Conservation (phyloP, 2,888 invertebrate species). For the Clitarchus hookeri region DNA sequence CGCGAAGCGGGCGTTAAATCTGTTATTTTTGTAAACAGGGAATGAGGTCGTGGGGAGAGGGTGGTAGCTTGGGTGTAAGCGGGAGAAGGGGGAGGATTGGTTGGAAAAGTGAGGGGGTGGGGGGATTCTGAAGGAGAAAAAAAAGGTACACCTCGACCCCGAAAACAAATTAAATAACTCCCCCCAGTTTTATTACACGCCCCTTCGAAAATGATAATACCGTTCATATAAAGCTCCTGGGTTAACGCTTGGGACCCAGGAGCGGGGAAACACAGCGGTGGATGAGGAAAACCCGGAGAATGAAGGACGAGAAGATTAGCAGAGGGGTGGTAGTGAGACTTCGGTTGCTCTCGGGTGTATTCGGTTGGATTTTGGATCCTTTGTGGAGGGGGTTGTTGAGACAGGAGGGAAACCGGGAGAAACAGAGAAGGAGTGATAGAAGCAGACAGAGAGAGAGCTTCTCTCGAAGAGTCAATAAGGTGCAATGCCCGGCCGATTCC, state of each 20-base stretch:
- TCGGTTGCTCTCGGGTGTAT: background rate
- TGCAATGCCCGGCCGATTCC: conserved; percentile 9
- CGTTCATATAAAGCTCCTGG: conserved; percentile 14
- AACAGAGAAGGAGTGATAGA: background rate
- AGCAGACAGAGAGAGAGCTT: background rate
- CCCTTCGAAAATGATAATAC: conserved; percentile 14
- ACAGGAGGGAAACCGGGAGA: background rate
- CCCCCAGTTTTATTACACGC: conserved; percentile 14
- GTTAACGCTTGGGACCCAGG: background rate
- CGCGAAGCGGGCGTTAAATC: background rate
- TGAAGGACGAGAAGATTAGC: background rate
- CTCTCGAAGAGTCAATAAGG: background rate
- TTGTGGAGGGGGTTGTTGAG: background rate
- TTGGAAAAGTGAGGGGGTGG: background rate
- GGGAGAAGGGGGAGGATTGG: background rate
- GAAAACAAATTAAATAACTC: conserved; percentile 6
- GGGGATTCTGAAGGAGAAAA: no score
- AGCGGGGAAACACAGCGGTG: background rate
- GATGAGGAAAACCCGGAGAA: background rate
- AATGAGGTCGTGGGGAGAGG: background rate
- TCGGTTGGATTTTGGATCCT: background rate
- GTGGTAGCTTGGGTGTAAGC: background rate
- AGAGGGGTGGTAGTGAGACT: background rate
- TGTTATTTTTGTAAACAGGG: background rate
- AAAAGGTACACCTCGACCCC: conserved; percentile 10